Evolutionary conservation across 1,140 invertebrate species (phyloP).

Genomic region (Grapholita molesta): DNA sequence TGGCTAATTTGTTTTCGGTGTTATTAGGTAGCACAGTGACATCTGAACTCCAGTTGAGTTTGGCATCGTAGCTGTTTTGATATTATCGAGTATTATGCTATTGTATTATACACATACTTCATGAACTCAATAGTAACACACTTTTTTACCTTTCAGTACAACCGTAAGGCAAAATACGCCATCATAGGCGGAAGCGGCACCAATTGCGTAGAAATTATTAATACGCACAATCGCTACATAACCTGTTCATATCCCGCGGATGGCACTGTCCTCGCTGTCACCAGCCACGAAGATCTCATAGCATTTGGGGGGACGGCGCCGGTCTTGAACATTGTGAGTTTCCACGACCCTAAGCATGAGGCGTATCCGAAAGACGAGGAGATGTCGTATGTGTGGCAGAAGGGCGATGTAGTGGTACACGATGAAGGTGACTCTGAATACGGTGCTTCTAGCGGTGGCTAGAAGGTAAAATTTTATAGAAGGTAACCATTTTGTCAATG

Average conservation of each 20-base stretch:
- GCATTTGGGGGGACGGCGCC: slow-evolving; percentile 60
- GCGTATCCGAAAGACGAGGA: slow-evolving; percentile 33
- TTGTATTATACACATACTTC: no score
- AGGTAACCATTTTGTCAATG: no score
- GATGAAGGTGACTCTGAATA: background rate
- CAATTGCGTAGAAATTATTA: slow-evolving; percentile 65
- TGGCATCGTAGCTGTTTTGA: no score
- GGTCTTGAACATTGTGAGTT: slow-evolving; percentile 54
- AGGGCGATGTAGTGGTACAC: background rate
- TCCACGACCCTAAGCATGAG: slow-evolving; percentile 67
- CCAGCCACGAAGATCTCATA: slow-evolving; percentile 56
- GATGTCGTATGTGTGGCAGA: background rate
- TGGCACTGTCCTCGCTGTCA: slow-evolving; percentile 48
- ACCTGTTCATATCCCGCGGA: slow-evolving; percentile 57
- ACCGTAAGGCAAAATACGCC: slow-evolving; percentile 67
- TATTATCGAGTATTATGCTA: no score
- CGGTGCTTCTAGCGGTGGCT: background rate
- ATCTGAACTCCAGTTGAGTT: no score
- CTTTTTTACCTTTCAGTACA: slow-evolving; percentile 52
- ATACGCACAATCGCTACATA: slow-evolving; percentile 68
- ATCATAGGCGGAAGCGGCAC: slow-evolving; percentile 72
- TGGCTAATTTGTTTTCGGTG: no score
- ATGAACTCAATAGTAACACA: slow-evolving; percentile 18
- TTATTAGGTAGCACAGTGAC: no score
- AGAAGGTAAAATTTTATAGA: background rate